Conservation (phyloP, 2,888 invertebrate genomes). For the Aphidius colemani region DNA sequence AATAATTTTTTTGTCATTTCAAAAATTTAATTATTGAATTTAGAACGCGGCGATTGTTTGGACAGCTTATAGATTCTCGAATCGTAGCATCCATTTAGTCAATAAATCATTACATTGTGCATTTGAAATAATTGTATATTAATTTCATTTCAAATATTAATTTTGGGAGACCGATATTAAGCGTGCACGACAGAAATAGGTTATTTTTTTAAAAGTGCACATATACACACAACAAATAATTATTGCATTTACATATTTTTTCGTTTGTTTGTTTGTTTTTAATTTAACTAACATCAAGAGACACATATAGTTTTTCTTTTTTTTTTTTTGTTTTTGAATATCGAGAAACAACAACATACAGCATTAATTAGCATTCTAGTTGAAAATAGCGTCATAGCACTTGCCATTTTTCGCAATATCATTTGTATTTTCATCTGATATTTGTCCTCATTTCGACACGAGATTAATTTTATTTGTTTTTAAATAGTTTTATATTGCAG, state of each 20-base stretch:
- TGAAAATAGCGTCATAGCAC: conserved; percentile 44
- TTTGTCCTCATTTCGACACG: conserved; percentile 16
- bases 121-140: not conserved
- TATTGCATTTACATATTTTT: no score
- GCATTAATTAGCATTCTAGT: conserved; percentile 55
- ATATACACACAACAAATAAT: no score
- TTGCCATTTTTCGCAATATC: conserved; percentile 36
- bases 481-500: conserved; percentile 5
- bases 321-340: conserved; percentile 41
- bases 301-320: not conserved
- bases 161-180: not conserved
- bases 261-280: not conserved
- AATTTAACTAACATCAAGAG: conserved; percentile 7
- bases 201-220: not conserved
- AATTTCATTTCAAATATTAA: not conserved
- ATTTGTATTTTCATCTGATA: conserved; percentile 19
- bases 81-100: conserved; percentile 27
- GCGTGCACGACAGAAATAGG: not conserved
- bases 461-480: conserved; percentile 26
- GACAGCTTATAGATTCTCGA: conserved; percentile 36
- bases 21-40: conserved; percentile 14
- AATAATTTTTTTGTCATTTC: conserved; percentile 26
- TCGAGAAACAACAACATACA: conserved; percentile 59
- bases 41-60: conserved; percentile 26
- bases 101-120: not conserved